A percentile compares a stretch with the other conserved stretches of the same genome.
Evolutionary conservation across 2,113 vertebrate species (phyloP).

Genomic region (Pluvianellus socialis): DNA sequence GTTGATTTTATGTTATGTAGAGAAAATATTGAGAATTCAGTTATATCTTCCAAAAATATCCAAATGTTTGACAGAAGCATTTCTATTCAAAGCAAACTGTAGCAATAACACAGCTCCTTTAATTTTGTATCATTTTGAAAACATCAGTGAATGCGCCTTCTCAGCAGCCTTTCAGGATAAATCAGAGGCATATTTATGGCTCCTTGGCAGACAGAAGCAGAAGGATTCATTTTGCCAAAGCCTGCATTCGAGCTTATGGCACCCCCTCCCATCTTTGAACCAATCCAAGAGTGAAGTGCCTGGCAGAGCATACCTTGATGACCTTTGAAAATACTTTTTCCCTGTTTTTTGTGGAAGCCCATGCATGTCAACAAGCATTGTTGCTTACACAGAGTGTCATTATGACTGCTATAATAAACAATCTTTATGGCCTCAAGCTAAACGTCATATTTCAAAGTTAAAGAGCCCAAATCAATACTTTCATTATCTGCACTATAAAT

Average conservation of each 20-base stretch:
- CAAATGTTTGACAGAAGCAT: background rate
- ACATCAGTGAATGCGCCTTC: background rate
- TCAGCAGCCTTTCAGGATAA: background rate
- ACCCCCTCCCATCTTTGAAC: background rate
- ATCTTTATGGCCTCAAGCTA: background rate
- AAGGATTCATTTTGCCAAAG: background rate
- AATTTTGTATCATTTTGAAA: background rate
- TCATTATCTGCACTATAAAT: conserved; percentile 47
- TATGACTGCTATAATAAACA: background rate
- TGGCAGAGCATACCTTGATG: background rate
- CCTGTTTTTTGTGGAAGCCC: background rate
- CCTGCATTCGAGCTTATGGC: background rate
- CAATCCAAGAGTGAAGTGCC: background rate
- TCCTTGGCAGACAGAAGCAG: background rate
- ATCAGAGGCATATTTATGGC: background rate
- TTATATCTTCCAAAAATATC: background rate
- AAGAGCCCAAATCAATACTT: conserved; percentile 42
- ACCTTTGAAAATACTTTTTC: background rate
- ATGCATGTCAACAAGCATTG: background rate
- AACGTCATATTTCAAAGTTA: conserved; percentile 24
- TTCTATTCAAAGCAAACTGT: background rate
- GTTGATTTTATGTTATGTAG: background rate
- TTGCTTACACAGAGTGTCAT: background rate
- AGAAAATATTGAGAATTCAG: background rate
- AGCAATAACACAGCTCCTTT: background rate